Evolutionary conservation across 2,797 vertebrate genomes (phyloP).

Genomic region (Gobio occitaniae): DNA sequence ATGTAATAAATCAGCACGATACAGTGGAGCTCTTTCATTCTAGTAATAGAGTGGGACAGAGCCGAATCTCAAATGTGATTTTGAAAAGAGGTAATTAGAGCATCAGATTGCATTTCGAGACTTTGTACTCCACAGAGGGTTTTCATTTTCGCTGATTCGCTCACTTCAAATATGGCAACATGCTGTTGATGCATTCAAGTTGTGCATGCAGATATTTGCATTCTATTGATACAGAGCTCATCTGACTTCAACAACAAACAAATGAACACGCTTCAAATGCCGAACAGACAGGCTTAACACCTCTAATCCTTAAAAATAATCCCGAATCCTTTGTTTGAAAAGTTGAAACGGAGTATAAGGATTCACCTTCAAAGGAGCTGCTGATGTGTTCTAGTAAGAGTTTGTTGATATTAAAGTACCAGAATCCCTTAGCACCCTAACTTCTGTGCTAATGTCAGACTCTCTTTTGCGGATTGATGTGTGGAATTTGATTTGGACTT

Average conservation of each 20-base stretch:
- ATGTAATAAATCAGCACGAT: constrained; percentile 80
- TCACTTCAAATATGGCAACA: constrained; percentile 63
- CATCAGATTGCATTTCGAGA: constrained; percentile 74
- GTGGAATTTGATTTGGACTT: constrained; percentile 48
- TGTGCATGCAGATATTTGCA: constrained; percentile 63
- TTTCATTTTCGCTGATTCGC: constrained; percentile 68
- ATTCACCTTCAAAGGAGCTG: background rate
- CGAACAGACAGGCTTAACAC: constrained; percentile 65
- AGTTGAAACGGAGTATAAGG: background rate
- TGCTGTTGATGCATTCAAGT: constrained; percentile 57
- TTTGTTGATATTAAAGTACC: background rate
- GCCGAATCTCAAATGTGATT: constrained; percentile 37
- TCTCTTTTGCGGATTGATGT: constrained; percentile 26
- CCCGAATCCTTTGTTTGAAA: background rate
- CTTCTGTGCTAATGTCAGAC: constrained; percentile 41
- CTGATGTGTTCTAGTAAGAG: constrained; percentile 5
- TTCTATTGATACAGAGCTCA: constrained; percentile 62
- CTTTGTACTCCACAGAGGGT: constrained; percentile 69
- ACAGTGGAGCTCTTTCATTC: constrained; percentile 74
- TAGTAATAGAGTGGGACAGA: constrained; percentile 48
- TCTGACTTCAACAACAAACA: constrained; percentile 51
- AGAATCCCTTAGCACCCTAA: background rate
- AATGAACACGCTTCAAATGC: constrained; percentile 3
- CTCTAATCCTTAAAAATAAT: constrained; percentile 20
- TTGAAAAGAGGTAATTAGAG: constrained; percentile 71